Base-by-base conservation (phyloP, 92 coral and sea anemone species). In the Epizoanthus stellaris region DNA sequence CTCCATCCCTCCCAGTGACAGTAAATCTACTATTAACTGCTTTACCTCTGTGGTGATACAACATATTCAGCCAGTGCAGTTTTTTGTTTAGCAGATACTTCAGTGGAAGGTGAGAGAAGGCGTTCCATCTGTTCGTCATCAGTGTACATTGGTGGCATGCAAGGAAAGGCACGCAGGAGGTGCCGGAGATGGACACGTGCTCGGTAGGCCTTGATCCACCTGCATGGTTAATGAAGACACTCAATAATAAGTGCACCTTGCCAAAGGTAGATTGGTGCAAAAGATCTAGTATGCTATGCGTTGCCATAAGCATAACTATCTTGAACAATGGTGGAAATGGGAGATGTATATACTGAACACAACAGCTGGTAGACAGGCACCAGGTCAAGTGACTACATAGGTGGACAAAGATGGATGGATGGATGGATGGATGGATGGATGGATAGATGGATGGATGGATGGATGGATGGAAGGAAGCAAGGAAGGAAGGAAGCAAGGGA, bases 151-250 rank as follows among this genome's bases (percentile, higher is more conserved):
- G 99, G 98, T 47, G 98, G 85, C 86, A 82, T 90, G 19, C 97
- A 91, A 0, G 99, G 99, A 66, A 96, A 89, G n/a, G 90, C 75
- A 65, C 80, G 69, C 8, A 96, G 88, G n/a, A 96, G 93, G 21
- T 79, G 89, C 81, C 87, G 94, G 75, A 96, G 76, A 63, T 90
- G 95, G 20, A 92, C 86, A 34, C 81, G 91, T 7, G 90, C 52
- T 30, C 66, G 94, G 71, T 83, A 96, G 13, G 89, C 87, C 79
- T 89, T 91, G 11, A 54, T 15, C 99, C 99, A 96, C 73, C 99
- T 96, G 66, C 8, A 62, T 40, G 64, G 1, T 71, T 17, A 59
- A 34, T 30, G 13, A 42, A 53, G 42, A 67, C 19, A 34, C 19
- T 67, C 39, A 12, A 36, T 14, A 7, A 1, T 21, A 9, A 17